Evolutionary conservation across 2,888 invertebrate species (phyloP).

Genomic region (Erannis defoliaria): DNA sequence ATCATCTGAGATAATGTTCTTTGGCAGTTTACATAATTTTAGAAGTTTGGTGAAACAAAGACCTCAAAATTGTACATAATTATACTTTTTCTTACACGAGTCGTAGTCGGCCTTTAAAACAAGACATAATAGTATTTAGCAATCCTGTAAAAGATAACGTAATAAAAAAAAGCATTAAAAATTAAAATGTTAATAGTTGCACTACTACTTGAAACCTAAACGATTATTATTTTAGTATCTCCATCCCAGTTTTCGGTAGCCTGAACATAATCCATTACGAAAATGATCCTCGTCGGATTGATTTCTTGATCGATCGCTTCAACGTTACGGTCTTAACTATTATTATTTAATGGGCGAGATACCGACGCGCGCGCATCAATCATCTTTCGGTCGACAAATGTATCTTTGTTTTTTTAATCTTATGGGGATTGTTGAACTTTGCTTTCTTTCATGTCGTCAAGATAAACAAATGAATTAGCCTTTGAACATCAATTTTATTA

Average conservation of each 20-base stretch:
- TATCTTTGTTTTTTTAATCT: slow-evolving; percentile 67
- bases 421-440: slow-evolving; percentile 61
- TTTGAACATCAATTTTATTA: slow-evolving; percentile 37
- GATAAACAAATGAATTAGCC: slow-evolving; percentile 57
- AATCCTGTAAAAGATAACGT: background rate
- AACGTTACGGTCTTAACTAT: slow-evolving; percentile 76
- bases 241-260: slow-evolving; percentile 74
- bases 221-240: slow-evolving; percentile 44
- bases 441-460: slow-evolving; percentile 61
- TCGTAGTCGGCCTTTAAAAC: too few relatives aligned
- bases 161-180: too few relatives aligned
- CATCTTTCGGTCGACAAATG: slow-evolving; percentile 78
- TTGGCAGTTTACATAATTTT: too few relatives aligned
- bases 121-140: too few relatives aligned
- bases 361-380: slow-evolving; percentile 75
- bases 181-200: too few relatives aligned
- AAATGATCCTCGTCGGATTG: slow-evolving; percentile 75
- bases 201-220: background rate
- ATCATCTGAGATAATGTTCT: too few relatives aligned
- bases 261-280: slow-evolving; percentile 77
- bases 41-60: too few relatives aligned
- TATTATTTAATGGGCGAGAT: slow-evolving; percentile 84
- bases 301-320: slow-evolving; percentile 83
- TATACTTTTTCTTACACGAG: too few relatives aligned
- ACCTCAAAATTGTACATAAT: too few relatives aligned